Percentiles rank a stretch among this genome's conserved stretches.
phyloP scores from a whole-genome alignment of 1,140 invertebrate genomes.

The Bombus picipes region DNA sequence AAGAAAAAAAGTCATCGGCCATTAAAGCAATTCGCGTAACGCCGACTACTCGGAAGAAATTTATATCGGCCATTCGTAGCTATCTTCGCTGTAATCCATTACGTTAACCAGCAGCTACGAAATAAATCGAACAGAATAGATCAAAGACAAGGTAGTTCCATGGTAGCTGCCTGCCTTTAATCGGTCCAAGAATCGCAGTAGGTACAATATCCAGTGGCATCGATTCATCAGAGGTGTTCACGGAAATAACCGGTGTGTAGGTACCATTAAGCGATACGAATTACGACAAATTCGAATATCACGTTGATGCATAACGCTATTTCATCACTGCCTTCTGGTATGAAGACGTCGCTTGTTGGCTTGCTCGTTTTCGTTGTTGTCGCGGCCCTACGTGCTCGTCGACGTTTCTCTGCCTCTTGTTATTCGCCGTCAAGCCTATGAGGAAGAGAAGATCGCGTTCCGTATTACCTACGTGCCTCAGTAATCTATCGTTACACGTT shows the following conservation, averaged over 20 bases:
- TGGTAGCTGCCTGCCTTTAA: slow-evolving; percentile 23
- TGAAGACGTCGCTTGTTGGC: slow-evolving; percentile 63
- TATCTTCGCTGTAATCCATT: slow-evolving; percentile 22
- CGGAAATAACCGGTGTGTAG: slow-evolving; percentile 69
- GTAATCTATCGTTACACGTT: slow-evolving; percentile 72
- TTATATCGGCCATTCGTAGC: background rate
- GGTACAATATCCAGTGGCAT: slow-evolving; percentile 54
- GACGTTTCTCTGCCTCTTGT: slow-evolving; percentile 57
- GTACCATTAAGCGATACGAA: slow-evolving; percentile 74
- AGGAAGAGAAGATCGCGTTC: background rate
- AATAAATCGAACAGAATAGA: slow-evolving; percentile 35
- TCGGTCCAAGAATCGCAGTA: slow-evolving; percentile 24
- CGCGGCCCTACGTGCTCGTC: slow-evolving; percentile 40
- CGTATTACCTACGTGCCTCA: slow-evolving; percentile 47
- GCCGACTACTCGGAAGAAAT: background rate
- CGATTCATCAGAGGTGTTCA: slow-evolving; percentile 56
- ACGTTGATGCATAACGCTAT: slow-evolving; percentile 74
- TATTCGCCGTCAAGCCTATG: slow-evolving; percentile 40
- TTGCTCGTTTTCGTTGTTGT: slow-evolving; percentile 53
- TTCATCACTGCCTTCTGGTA: slow-evolving; percentile 72
- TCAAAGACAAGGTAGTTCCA: slow-evolving; percentile 11
- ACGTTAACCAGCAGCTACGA: background rate
- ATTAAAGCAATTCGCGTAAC: background rate
- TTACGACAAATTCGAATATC: slow-evolving; percentile 78
- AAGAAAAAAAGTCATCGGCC: background rate